phyloP scores from a whole-genome alignment of 2,113 vertebrate species.

The Micromys minutus region DNA sequence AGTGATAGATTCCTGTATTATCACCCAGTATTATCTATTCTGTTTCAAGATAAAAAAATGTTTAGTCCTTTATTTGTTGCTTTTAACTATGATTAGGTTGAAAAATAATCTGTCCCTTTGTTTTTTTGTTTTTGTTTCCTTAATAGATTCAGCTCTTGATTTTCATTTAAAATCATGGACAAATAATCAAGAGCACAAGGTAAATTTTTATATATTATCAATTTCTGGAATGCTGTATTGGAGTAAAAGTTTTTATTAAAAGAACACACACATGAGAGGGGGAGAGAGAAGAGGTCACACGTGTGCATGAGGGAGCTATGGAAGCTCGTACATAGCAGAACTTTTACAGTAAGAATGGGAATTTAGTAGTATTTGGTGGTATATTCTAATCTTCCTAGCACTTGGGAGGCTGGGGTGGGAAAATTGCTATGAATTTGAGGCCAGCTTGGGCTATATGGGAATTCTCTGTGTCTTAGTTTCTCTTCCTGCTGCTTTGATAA shows the following conservation, averaged over 20 bases:
- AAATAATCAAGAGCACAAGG: conserved; percentile 82
- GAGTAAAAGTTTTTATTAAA: no score
- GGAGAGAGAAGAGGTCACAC: no score
- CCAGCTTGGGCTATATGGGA: neutral
- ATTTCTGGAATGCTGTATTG: neutral
- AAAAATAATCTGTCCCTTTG: conserved; percentile 33
- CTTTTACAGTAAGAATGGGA: neutral
- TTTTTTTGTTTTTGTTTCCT: conserved; percentile 67
- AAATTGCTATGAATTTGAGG: neutral
- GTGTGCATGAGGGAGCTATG: no score
- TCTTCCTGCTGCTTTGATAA: neutral
- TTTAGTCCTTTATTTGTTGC: conserved; percentile 34
- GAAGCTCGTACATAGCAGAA: neutral
- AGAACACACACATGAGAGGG: neutral
- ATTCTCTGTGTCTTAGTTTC: neutral
- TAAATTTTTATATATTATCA: conserved; percentile 71
- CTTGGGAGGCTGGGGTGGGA: no score
- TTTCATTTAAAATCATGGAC: conserved; percentile 82
- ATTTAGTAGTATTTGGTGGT: neutral
- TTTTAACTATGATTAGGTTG: conserved; percentile 18
- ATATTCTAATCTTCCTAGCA: neutral
- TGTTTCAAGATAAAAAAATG: conserved; percentile 15
- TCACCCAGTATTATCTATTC: conserved; percentile 19
- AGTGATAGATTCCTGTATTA: neutral
- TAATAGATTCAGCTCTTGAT: conserved; percentile 87